A percentile compares a stretch with the other conserved stretches of the same genome.
phyloP scores from a whole-genome alignment of 1,140 invertebrate species.

The Brachionus sp. region DNA sequence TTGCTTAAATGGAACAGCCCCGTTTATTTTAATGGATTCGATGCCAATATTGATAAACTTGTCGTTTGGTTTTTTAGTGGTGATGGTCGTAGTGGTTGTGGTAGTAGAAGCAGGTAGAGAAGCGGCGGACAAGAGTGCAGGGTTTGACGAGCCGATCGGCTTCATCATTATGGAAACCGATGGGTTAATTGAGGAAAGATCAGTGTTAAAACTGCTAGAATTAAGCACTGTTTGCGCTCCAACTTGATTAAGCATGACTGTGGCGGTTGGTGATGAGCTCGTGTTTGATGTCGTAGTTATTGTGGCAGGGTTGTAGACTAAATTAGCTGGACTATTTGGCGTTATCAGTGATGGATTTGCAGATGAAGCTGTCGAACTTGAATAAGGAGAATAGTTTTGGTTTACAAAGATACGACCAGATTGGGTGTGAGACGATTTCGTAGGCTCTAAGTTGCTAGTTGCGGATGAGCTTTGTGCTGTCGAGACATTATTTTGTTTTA shows the following conservation, averaged over 20 bases:
- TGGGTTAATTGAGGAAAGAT: background rate
- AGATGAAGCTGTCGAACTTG: background rate
- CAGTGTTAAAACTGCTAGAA: background rate
- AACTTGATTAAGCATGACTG: constrained; percentile 5
- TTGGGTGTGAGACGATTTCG: background rate
- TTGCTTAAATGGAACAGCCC: constrained; percentile 28
- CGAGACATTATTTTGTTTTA: constrained; percentile 6
- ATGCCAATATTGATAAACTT: constrained; percentile 33
- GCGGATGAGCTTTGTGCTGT: background rate
- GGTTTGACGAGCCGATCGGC: background rate
- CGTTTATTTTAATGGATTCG: constrained; percentile 43
- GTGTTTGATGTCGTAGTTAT: constrained; percentile 27
- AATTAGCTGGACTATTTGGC: background rate
- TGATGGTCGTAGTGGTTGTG: constrained; percentile 31
- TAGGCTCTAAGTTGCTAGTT: background rate
- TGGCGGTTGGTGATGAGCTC: background rate
- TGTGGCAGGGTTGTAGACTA: background rate
- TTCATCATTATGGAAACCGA: constrained; percentile 45
- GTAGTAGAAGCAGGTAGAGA: background rate
- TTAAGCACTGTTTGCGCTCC: background rate
- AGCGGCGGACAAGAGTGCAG: background rate
- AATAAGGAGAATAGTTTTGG: background rate
- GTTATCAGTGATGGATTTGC: background rate
- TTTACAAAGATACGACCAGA: background rate
- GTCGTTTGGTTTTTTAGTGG: constrained; percentile 26